Evolutionary conservation across 2,888 invertebrate genomes (phyloP).

Genomic region (Spisula subtruncata): DNA sequence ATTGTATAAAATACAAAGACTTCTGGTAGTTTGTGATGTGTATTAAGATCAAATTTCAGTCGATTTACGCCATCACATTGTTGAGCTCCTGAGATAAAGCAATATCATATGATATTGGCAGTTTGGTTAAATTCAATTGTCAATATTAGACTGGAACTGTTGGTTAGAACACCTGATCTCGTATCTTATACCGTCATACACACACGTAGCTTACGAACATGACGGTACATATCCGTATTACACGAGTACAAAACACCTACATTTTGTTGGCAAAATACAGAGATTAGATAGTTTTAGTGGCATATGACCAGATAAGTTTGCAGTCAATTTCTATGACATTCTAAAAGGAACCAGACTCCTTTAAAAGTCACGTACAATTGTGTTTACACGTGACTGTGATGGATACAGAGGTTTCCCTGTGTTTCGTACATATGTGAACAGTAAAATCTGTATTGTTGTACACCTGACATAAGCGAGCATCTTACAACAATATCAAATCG

Average conservation of each 20-base stretch:
- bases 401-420: too few species aligned
- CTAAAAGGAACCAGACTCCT: too few species aligned
- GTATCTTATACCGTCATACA: background rate
- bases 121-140: slow-evolving; percentile 35
- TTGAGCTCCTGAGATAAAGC: background rate
- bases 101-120: slow-evolving; percentile 33
- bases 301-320: background rate
- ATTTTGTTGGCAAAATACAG: background rate
- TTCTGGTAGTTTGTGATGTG: background rate
- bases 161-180: slow-evolving; percentile 33
- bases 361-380: too few species aligned
- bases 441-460: too few species aligned
- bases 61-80: background rate
- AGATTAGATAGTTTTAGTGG: background rate
- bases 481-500: too few species aligned
- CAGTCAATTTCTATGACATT: too few species aligned
- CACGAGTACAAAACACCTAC: background rate
- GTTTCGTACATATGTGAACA: too few species aligned
- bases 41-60: slow-evolving; percentile 17
- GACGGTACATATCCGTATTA: background rate
- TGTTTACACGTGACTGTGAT: too few species aligned
- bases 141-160: slow-evolving; percentile 27
- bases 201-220: background rate
- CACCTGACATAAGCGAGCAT: too few species aligned
- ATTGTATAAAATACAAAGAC: background rate